Conservation (phyloP, 2,888 invertebrate genomes). For the Ramazzottius varieornatus region DNA sequence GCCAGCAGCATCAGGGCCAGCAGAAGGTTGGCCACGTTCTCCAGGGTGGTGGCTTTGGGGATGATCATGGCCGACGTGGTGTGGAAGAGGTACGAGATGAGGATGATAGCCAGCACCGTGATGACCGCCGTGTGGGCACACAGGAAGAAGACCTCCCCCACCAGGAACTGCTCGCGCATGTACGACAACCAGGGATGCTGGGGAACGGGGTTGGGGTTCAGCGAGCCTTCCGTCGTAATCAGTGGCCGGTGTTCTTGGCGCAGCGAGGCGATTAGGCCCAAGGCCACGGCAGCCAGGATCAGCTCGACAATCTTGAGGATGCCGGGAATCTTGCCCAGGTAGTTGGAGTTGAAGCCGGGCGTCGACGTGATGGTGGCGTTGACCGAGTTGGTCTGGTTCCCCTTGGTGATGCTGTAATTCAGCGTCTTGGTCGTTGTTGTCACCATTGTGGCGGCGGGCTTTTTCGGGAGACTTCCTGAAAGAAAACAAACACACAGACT, state of each 20-base stretch:
- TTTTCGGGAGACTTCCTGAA: not conserved
- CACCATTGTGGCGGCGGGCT: not conserved
- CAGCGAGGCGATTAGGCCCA: not conserved
- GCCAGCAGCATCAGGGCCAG: not conserved
- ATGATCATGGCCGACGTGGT: constrained; percentile 2
- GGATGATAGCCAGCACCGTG: not conserved
- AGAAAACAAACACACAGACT: not conserved
- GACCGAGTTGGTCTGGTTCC: not conserved
- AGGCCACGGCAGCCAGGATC: not conserved
- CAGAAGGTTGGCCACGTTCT: not conserved
- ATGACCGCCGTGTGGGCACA: not conserved
- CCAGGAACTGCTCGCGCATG: not conserved
- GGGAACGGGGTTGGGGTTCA: not conserved
- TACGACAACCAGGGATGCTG: too few relatives aligned
- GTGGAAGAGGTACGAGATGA: not conserved
- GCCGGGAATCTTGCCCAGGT: constrained; percentile 2
- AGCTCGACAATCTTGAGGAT: not conserved
- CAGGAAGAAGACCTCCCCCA: constrained; percentile 3
- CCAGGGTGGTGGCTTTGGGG: not conserved
- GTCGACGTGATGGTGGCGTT: not conserved
- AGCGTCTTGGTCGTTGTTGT: constrained; percentile 1
- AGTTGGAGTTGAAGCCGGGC: constrained; percentile 1
- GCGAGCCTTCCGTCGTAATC: not conserved
- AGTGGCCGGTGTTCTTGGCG: not conserved
- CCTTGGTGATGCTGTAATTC: not conserved